Percentiles rank a stretch among this genome's conserved stretches.
phyloP scores from a whole-genome alignment of 2,888 invertebrate genomes.

The Piscicola geometra region DNA sequence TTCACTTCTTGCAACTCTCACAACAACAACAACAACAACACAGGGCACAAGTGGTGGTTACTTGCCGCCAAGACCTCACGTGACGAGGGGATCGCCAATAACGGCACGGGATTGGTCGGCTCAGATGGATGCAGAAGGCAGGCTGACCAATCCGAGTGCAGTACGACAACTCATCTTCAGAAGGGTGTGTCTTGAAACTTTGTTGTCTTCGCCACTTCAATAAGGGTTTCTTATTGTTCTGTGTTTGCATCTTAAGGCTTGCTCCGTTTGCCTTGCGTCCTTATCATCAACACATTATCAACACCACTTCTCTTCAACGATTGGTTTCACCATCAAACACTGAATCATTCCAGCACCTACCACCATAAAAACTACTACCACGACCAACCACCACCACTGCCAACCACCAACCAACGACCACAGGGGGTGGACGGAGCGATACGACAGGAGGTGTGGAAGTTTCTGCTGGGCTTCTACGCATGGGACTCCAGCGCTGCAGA shows the following conservation, averaged over 20 bases:
- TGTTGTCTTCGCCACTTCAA: no score
- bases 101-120: neutral
- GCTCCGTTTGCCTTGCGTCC: no score
- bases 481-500: slow-evolving; percentile 75
- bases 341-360: no score
- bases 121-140: neutral
- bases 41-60: neutral
- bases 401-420: slow-evolving; percentile 38
- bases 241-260: no score
- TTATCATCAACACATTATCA: no score
- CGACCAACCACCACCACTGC: no score
- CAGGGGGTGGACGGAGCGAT: slow-evolving; percentile 72
- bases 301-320: neutral
- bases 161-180: neutral
- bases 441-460: slow-evolving; percentile 80
- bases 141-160: neutral
- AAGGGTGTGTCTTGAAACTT: no score
- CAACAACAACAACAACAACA: no score
- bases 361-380: no score
- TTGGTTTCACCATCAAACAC: no score
- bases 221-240: no score
- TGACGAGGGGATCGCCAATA: neutral
- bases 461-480: slow-evolving; percentile 77
- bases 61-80: neutral
- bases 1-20: no score